These are phyloP conservation scores for Ditula angustiorana DNA, from an alignment of 2,888 invertebrate species.

Conservation along the genomic window DNA sequence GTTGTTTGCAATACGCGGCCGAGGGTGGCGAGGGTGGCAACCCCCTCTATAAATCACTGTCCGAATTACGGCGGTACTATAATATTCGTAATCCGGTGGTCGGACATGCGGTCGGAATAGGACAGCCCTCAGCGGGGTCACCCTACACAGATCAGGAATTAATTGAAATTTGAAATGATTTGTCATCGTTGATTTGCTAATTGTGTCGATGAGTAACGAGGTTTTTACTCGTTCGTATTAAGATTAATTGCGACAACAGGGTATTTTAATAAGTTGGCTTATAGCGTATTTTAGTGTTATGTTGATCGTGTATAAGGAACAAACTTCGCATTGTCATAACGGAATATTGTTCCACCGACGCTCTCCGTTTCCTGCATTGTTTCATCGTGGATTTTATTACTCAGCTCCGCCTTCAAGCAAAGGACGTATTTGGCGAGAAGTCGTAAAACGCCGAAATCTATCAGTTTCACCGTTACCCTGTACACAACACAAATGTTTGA, in stretches of 20 bases:
- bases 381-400: background rate
- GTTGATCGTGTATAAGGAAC: background rate
- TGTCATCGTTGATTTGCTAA: conserved; percentile 59
- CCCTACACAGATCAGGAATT: conserved; percentile 64
- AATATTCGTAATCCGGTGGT: conserved; percentile 74
- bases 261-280: background rate
- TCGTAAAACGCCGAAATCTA: background rate
- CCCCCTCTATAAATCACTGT: conserved; percentile 85
- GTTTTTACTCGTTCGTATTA: conserved; percentile 15
- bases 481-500: background rate
- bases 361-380: background rate
- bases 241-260: conserved; percentile 6
- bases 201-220: conserved; percentile 48
- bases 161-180: conserved; percentile 66
- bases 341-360: background rate
- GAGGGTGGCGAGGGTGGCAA: conserved; percentile 75
- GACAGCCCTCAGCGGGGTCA: conserved; percentile 63
- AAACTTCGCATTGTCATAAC: background rate
- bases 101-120: conserved; percentile 64
- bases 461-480: background rate
- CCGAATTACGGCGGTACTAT: conserved; percentile 82
- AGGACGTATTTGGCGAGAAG: background rate
- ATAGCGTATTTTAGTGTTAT: background rate
- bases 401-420: background rate
- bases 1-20: conserved; percentile 72